Conservation (phyloP, 37 sponge, comb jelly and placozoan genomes). For the Chondrosia reniformis region DNA sequence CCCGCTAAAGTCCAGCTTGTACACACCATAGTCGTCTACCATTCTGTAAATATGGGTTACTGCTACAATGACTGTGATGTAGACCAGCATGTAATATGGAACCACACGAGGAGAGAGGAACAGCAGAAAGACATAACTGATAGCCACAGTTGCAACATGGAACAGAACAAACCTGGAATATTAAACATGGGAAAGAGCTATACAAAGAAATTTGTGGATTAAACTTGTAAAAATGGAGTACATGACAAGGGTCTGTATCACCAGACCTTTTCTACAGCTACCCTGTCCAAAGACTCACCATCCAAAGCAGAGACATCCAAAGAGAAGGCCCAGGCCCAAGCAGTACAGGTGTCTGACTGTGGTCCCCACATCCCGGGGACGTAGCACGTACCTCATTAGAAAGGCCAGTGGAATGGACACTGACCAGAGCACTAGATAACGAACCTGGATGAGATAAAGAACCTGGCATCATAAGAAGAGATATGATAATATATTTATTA, state of each 20-base stretch:
- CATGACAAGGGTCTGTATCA: neutral
- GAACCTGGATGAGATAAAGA: slow-evolving; percentile 33
- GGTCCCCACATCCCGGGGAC: slow-evolving; percentile 28
- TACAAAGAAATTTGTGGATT: neutral
- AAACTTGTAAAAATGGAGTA: neutral
- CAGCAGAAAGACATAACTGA: slow-evolving; percentile 29
- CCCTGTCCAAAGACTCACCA: neutral
- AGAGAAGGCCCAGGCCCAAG: slow-evolving; percentile 26
- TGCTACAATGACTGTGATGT: slow-evolving; percentile 39
- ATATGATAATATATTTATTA: no score
- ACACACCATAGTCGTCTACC: slow-evolving; percentile 73
- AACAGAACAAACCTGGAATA: slow-evolving; percentile 18
- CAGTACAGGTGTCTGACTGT: slow-evolving; percentile 27
- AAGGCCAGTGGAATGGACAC: slow-evolving; percentile 36
- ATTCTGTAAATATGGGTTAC: slow-evolving; percentile 66
- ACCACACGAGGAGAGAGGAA: slow-evolving; percentile 31
- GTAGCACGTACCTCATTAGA: slow-evolving; percentile 34
- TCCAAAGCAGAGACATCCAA: slow-evolving; percentile 61
- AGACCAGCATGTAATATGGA: slow-evolving; percentile 41
- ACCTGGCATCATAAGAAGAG: no score
- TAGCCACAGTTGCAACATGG: slow-evolving; percentile 1
- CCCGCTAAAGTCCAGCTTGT: slow-evolving; percentile 69
- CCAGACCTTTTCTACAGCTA: neutral
- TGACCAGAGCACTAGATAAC: slow-evolving; percentile 45
- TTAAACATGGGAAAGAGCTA: neutral